Evolutionary conservation across 2,113 vertebrate species (phyloP).

Genomic region (Lepus timidus): DNA sequence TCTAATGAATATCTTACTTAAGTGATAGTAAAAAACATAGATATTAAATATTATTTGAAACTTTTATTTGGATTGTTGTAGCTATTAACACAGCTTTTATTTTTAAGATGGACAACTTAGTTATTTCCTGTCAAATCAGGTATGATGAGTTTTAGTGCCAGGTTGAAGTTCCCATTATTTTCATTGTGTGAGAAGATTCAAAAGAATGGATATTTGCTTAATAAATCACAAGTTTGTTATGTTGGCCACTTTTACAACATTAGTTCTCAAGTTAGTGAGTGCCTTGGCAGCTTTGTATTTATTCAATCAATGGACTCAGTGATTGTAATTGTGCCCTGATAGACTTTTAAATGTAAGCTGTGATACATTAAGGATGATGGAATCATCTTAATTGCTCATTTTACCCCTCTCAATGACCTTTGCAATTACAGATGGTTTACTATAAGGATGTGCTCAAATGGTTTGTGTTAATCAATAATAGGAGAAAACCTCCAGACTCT

Average conservation of each 20-base stretch:
- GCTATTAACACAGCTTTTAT: constrained; percentile 16
- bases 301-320: background rate
- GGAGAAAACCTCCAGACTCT: background rate
- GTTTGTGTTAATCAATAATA: constrained; percentile 10
- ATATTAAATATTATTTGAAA: constrained; percentile 48
- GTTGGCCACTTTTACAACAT: background rate
- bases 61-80: constrained; percentile 19
- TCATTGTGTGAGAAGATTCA: background rate
- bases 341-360: constrained; percentile 24
- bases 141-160: background rate
- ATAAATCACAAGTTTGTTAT: background rate
- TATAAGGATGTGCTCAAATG: background rate
- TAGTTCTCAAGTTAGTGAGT: background rate
- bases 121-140: background rate
- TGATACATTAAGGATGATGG: constrained; percentile 31
- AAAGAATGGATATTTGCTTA: background rate
- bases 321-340: background rate
- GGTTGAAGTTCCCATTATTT: background rate
- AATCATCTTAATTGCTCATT: background rate
- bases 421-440: background rate
- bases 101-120: constrained; percentile 25
- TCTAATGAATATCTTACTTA: constrained; percentile 26
- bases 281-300: background rate
- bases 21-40: background rate
- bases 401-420: constrained; percentile 10